Evolutionary conservation across 2,797 vertebrate genomes (phyloP).

Genomic region (Chromobotia macracanthus): DNA sequence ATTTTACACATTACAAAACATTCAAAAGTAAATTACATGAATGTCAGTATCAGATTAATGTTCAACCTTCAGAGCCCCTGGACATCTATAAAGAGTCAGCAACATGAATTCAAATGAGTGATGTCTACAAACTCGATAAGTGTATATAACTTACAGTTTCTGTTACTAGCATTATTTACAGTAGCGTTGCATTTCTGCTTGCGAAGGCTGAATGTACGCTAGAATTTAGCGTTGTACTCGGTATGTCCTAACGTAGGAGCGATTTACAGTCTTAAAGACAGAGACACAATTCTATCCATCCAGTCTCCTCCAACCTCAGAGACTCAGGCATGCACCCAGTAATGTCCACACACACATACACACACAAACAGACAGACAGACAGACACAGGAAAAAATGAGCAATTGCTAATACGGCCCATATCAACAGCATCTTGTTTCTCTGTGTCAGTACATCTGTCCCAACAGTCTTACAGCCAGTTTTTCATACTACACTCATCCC

Average conservation of each 20-base stretch:
- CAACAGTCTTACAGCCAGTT: conserved; percentile 8
- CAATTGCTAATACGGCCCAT: conserved; percentile 50
- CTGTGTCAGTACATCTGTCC: conserved; percentile 37
- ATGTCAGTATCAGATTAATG: no score
- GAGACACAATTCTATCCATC: conserved; percentile 3
- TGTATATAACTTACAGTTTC: background rate
- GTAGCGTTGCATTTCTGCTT: background rate
- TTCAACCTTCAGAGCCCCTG: no score
- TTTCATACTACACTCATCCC: conserved; percentile 44
- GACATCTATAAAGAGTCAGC: no score
- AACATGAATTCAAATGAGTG: no score
- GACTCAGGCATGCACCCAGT: conserved; percentile 5
- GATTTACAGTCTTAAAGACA: conserved; percentile 28
- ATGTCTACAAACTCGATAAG: no score
- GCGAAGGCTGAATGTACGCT: background rate
- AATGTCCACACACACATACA: conserved; percentile 6
- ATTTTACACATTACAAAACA: no score
- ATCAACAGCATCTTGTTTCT: conserved; percentile 37
- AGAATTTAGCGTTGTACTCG: conserved; percentile 1
- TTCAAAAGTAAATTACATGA: no score
- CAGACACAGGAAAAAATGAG: conserved; percentile 36
- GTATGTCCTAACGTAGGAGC: background rate
- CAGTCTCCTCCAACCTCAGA: conserved; percentile 28
- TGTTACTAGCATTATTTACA: background rate
- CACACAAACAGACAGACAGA: conserved; percentile 27